A percentile compares a stretch with the other conserved stretches of the same genome.
phyloP scores from a whole-genome alignment of 2,888 invertebrate species.

The Petrolisthes manimaculis region DNA sequence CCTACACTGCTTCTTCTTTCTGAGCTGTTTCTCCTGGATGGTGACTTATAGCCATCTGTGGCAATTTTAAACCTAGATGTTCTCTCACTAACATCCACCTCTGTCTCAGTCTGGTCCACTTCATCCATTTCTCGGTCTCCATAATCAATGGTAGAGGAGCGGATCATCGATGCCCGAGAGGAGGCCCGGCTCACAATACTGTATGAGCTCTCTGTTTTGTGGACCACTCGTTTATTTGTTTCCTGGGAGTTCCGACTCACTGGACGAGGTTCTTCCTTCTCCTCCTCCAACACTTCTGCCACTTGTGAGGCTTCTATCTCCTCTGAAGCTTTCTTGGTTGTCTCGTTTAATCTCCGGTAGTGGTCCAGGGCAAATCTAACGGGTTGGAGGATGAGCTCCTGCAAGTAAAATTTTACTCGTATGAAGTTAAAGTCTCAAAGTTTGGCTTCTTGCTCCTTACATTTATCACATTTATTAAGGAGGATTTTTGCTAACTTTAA shows the following conservation, averaged over 20 bases:
- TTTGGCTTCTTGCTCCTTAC: background rate
- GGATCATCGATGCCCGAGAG: slow-evolving; percentile 57
- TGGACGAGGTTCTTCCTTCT: slow-evolving; percentile 24
- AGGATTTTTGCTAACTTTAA: slow-evolving; percentile 1
- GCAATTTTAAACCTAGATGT: slow-evolving; percentile 83
- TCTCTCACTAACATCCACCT: slow-evolving; percentile 79
- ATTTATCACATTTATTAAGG: background rate
- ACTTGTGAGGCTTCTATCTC: slow-evolving; percentile 31
- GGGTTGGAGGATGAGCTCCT: slow-evolving; percentile 77
- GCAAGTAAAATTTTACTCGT: slow-evolving; percentile 41
- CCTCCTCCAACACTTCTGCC: slow-evolving; percentile 28
- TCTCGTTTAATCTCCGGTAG: slow-evolving; percentile 76
- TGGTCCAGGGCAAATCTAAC: slow-evolving; percentile 77
- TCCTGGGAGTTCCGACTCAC: slow-evolving; percentile 45
- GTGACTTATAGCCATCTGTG: slow-evolving; percentile 69
- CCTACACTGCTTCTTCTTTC: slow-evolving; percentile 60
- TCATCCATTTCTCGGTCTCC: slow-evolving; percentile 70
- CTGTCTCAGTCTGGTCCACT: slow-evolving; percentile 78
- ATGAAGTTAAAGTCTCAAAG: background rate
- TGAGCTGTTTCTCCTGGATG: slow-evolving; percentile 53
- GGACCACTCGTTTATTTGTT: slow-evolving; percentile 17
- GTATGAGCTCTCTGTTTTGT: slow-evolving; percentile 54
- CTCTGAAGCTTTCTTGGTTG: slow-evolving; percentile 50
- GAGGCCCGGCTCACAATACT: slow-evolving; percentile 58
- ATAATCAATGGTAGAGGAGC: slow-evolving; percentile 39